Base-by-base conservation (phyloP, 2,113 vertebrate species). In the Pandion haliaetus region DNA sequence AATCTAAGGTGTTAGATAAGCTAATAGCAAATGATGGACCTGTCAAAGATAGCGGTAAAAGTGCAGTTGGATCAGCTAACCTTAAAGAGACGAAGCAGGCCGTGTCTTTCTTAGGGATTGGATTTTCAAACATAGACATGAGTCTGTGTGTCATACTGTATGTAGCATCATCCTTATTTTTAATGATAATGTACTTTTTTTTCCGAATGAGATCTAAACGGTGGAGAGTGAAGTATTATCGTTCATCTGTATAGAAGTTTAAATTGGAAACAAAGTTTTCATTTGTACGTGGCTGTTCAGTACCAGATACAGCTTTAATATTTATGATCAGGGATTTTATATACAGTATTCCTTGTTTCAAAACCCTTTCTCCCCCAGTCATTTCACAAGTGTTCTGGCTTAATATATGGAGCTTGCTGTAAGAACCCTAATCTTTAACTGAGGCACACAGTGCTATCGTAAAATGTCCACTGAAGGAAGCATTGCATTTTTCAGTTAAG, bases 141-240 rank as follows among this genome's bases (percentile, higher is more conserved):
- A 99, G 99, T 91, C 98, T 99, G 7, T 99, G 99, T 29, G 98
- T 99, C 72, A 86, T 99, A 17, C 98, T 99, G 3, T 99, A 99
- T 5, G 97, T 98, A 28, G 98, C 98, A 52, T 99, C 99, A 1
- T 99, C 99, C 65, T 52, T 99, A 44, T 99, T 99, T 85, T 95
- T 99, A 42, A 99, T 99, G 98, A 80, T 99, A n/a, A 99, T 99
- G 98, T 99, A 98, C 98, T 99, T 99, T 90, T 99, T 99, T 95
- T 99, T 99, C 96, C 98, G 98, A 8, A 90, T 99, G 86, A 98
- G 99, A 4, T 99, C 99, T 59, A 98, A 98, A 78, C 97, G 99
- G 23, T 99, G 99, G 99, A 99, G 98, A 25, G 96, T 98, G 21
- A 98, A 97, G 32, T 72, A 97, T 82, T 90, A 92, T 19, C 98